phyloP scores from a whole-genome alignment of 1,140 invertebrate species.

The Euura lappo region DNA sequence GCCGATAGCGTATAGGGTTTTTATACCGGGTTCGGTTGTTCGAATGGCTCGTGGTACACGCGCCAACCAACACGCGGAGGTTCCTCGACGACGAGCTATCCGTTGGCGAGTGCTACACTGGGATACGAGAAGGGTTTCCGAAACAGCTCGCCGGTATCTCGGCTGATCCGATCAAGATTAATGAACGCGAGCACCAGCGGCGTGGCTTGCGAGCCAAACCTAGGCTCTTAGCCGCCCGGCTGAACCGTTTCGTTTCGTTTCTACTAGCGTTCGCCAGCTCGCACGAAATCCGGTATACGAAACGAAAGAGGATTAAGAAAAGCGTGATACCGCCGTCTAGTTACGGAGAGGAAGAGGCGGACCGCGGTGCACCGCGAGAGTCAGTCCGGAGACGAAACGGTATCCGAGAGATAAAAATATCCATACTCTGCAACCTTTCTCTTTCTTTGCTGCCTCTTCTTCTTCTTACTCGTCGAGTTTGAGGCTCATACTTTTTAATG shows the following conservation, averaged over 20 bases:
- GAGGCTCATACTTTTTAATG: slow-evolving; percentile 13
- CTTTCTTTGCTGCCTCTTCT: too few species aligned
- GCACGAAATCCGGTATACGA: background rate
- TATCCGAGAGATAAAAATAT: slow-evolving; percentile 16
- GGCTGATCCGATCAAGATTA: slow-evolving; percentile 60
- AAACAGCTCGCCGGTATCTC: slow-evolving; percentile 60
- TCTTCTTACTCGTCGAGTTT: too few species aligned
- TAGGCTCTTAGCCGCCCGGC: slow-evolving; percentile 45
- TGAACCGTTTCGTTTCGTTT: background rate
- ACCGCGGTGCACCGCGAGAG: too few species aligned
- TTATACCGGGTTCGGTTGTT: slow-evolving; percentile 35
- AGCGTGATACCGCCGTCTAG: too few species aligned
- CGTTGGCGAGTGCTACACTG: slow-evolving; percentile 1
- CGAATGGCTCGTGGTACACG: slow-evolving; percentile 20
- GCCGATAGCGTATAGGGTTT: slow-evolving; percentile 33
- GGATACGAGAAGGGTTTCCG: slow-evolving; percentile 50
- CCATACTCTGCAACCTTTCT: background rate
- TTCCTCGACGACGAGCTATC: background rate
- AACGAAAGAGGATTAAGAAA: background rate
- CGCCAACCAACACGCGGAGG: background rate
- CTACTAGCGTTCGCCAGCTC: background rate
- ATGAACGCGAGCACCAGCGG: slow-evolving; percentile 40
- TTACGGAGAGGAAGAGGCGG: too few species aligned
- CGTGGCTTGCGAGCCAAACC: slow-evolving; percentile 51
- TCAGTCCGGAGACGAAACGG: background rate